A percentile compares a stretch with the other conserved stretches of the same genome.
These are phyloP conservation scores for Corydoras sp. DNA, from an alignment of 2,113 vertebrate genomes.

Conservation along the genomic window DNA sequence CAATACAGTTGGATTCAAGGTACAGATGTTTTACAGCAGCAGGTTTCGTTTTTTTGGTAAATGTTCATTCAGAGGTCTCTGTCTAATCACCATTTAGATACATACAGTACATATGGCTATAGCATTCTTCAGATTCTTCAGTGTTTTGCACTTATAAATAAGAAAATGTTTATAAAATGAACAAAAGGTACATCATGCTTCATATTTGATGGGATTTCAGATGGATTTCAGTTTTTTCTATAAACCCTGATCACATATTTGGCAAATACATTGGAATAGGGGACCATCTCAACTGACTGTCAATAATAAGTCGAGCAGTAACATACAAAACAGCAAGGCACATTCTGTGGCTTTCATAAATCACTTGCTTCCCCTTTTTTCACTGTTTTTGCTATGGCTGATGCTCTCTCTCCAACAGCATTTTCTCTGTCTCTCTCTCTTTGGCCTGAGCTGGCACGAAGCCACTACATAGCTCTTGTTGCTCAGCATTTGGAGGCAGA, in stretches of 20 bases:
- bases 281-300: too few species aligned
- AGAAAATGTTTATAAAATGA: neutral
- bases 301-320: conserved; percentile 16
- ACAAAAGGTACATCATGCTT: conserved; percentile 18
- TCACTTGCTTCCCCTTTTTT: conserved; percentile 30
- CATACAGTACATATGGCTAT: neutral
- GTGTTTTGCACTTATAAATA: neutral
- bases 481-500: conserved; percentile 70
- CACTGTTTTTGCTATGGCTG: conserved; percentile 39
- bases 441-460: conserved; percentile 70
- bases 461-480: conserved; percentile 71
- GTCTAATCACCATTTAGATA: neutral
- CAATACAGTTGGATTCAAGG: neutral
- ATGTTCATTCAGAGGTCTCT: neutral
- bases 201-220: conserved; percentile 10
- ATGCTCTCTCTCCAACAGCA: conserved; percentile 68
- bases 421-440: conserved; percentile 72
- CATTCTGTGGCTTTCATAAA: conserved; percentile 57
- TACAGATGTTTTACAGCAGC: conserved; percentile 1
- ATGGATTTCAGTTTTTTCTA: neutral
- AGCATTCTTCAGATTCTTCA: neutral
- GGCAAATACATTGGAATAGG: too few species aligned
- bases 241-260: conserved; percentile 2
- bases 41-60: neutral
- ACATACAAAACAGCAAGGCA: conserved; percentile 65